A percentile compares a stretch with the other conserved stretches of the same genome.
Evolutionary conservation across 2,797 vertebrate species (phyloP).

Genomic region (Craterocephalus amniculus): DNA sequence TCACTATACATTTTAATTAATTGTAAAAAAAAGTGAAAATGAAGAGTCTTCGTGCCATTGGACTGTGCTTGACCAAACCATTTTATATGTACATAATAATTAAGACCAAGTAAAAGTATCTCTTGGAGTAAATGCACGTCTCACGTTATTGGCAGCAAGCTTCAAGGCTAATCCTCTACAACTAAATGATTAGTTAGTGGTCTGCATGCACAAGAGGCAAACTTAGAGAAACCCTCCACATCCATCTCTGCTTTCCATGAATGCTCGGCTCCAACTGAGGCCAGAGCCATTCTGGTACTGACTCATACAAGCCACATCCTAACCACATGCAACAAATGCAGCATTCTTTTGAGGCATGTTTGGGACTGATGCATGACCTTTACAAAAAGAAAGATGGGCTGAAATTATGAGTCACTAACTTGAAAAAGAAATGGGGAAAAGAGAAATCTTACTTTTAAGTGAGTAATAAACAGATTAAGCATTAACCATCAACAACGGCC

Average conservation of each 20-base stretch:
- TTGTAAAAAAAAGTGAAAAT: background rate
- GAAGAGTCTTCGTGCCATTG: background rate
- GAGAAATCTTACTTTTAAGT: background rate
- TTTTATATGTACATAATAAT: background rate
- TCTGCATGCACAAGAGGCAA: background rate
- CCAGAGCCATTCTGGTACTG: background rate
- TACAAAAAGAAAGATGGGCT: constrained; percentile 4
- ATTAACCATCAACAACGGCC: background rate
- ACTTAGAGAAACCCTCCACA: background rate
- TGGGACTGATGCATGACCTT: constrained; percentile 15
- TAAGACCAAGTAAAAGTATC: background rate
- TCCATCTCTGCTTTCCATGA: background rate
- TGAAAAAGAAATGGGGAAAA: background rate
- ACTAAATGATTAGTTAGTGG: background rate
- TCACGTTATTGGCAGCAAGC: background rate
- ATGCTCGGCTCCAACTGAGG: background rate
- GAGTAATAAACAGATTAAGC: background rate
- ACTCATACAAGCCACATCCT: background rate
- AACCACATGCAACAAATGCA: background rate
- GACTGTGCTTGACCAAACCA: background rate
- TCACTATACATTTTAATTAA: constrained; percentile 22
- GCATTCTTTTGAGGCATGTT: background rate
- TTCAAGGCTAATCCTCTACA: background rate
- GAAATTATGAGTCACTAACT: constrained; percentile 16
- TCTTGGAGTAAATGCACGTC: background rate